phyloP scores from a whole-genome alignment of 2,797 vertebrate genomes.

The Odontamblyopus lacepedii region DNA sequence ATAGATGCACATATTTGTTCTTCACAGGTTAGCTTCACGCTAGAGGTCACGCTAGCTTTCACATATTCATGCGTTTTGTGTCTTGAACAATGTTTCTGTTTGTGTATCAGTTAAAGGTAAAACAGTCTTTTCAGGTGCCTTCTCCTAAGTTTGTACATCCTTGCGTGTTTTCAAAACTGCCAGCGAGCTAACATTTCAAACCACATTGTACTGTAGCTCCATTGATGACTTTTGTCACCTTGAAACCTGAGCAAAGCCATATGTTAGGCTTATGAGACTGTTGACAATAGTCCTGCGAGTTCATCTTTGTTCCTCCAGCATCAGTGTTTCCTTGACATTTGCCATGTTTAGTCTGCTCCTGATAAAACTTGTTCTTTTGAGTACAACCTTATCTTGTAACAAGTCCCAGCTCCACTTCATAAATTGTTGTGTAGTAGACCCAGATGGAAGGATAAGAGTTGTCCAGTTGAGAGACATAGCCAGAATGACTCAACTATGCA shows the following conservation, averaged over 20 bases:
- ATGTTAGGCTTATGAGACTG: constrained; percentile 35
- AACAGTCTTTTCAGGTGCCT: constrained; percentile 51
- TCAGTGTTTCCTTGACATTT: constrained; percentile 11
- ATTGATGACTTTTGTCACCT: constrained; percentile 33
- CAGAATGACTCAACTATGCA: constrained; percentile 59
- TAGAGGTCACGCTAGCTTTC: constrained; percentile 33
- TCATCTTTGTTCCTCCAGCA: constrained; percentile 19
- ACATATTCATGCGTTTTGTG: constrained; percentile 27
- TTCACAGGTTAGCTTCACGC: constrained; percentile 30
- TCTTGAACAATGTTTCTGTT: constrained; percentile 21
- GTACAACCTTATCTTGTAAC: constrained; percentile 17
- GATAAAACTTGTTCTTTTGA: constrained; percentile 20
- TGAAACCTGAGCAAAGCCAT: constrained; percentile 43
- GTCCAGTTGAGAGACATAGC: constrained; percentile 21
- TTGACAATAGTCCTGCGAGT: constrained; percentile 15
- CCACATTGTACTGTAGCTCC: constrained; percentile 35
- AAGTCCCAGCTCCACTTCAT: constrained; percentile 20
- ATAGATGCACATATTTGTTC: constrained; percentile 57
- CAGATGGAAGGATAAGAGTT: constrained; percentile 17
- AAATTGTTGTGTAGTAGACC: constrained; percentile 22
- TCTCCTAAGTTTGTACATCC: constrained; percentile 37
- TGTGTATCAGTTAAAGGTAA: constrained; percentile 16
- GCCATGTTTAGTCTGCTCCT: constrained; percentile 23
- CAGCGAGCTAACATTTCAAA: constrained; percentile 26
- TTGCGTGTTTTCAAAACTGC: constrained; percentile 19